Percentiles rank a stretch among this genome's conserved stretches.
These are phyloP conservation scores for Zenarchopterus dispar DNA, from an alignment of 2,797 vertebrate species.

Conservation along the genomic window DNA sequence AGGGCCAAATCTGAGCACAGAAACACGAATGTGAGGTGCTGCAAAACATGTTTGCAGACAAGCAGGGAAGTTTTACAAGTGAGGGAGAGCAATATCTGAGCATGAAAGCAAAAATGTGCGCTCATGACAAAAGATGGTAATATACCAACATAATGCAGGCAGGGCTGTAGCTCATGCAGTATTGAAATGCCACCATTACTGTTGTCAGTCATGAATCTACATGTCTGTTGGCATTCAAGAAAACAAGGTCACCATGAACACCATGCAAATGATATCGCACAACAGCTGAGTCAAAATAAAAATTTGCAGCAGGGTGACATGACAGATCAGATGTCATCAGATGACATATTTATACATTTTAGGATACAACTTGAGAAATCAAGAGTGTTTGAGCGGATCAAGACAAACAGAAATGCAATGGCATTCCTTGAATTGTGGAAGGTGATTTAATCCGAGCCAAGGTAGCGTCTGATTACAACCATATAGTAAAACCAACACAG, in stretches of 20 bases:
- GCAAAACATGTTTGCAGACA: too few species aligned
- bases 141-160: not conserved
- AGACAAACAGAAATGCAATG: not conserved
- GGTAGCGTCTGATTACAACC: constrained; percentile 6
- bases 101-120: too few species aligned
- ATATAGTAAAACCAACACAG: constrained; percentile 1
- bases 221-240: not conserved
- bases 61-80: too few species aligned
- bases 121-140: too few species aligned
- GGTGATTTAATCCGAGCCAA: constrained; percentile 6
- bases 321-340: constrained; percentile 20
- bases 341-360: constrained; percentile 1
- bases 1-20: too few species aligned
- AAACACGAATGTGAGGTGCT: too few species aligned
- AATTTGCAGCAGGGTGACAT: constrained; percentile 2
- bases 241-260: not conserved
- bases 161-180: constrained; percentile 6
- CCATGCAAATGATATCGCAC: not conserved
- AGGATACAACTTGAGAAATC: constrained; percentile 9
- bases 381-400: constrained; percentile 17
- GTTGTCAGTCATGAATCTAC: constrained; percentile 10
- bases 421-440: constrained; percentile 16
- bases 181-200: constrained; percentile 2
- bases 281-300: constrained; percentile 22
- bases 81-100: too few species aligned